Conservation (phyloP, 2,888 invertebrate species). For the Cancer borealis region DNA sequence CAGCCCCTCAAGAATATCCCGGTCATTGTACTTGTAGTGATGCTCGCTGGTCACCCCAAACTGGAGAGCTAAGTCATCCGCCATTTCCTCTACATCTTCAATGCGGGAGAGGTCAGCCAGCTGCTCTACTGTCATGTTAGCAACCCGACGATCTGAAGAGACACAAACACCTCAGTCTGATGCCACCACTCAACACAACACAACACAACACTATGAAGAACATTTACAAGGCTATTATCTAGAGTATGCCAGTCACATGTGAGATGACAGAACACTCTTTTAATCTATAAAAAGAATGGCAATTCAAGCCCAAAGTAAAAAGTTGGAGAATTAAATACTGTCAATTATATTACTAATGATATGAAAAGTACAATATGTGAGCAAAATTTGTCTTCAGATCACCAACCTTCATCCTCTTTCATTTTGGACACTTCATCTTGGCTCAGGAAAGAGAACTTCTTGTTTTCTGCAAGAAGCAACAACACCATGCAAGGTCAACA, state of each 20-base stretch:
- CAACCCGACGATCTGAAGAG: slow-evolving; percentile 71
- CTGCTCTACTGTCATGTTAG: slow-evolving; percentile 81
- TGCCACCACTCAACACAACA: background rate
- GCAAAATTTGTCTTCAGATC: background rate
- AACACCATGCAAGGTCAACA: slow-evolving; percentile 74
- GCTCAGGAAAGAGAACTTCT: slow-evolving; percentile 95
- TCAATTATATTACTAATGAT: background rate
- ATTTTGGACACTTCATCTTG: slow-evolving; percentile 96
- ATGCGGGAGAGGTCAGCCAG: slow-evolving; percentile 83
- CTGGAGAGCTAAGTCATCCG: slow-evolving; percentile 79
- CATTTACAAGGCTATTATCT: background rate
- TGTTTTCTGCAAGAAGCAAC: slow-evolving; percentile 84
- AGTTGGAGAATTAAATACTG: background rate
- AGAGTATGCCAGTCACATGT: background rate
- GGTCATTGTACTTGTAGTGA: slow-evolving; percentile 65
- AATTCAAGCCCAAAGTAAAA: background rate
- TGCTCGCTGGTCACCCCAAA: slow-evolving; percentile 60
- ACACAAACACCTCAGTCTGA: background rate
- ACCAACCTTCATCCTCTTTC: slow-evolving; percentile 91
- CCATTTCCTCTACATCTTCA: slow-evolving; percentile 83
- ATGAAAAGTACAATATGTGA: background rate
- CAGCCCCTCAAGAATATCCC: slow-evolving; percentile 66
- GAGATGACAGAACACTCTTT: background rate
- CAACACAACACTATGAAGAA: background rate
- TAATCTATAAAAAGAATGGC: background rate